phyloP scores from a whole-genome alignment of 2,888 invertebrate species.

The Morpho achilles region DNA sequence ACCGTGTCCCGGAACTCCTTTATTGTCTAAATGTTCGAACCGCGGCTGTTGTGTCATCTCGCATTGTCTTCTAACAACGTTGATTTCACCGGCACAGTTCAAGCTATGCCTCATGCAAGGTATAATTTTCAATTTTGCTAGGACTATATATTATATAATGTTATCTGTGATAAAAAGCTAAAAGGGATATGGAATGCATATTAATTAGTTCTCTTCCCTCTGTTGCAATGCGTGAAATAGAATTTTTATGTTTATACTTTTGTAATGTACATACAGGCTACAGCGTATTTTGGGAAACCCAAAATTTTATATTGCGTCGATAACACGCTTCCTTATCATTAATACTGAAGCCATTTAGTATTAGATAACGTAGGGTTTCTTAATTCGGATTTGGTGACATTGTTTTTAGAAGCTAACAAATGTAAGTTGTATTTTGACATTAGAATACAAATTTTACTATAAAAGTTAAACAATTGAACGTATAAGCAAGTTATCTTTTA shows the following conservation, averaged over 20 bases:
- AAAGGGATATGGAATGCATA: no score
- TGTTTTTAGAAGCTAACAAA: not conserved
- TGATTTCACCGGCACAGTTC: conserved; percentile 13
- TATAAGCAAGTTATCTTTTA: no score
- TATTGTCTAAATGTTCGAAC: conserved; percentile 50
- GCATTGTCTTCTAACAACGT: conserved; percentile 30
- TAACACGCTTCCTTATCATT: not conserved
- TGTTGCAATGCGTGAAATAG: not conserved
- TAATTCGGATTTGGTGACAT: not conserved
- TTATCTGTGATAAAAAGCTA: no score
- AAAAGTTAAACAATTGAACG: no score
- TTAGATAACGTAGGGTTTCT: not conserved
- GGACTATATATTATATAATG: no score
- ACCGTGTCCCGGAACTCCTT: conserved; percentile 51
- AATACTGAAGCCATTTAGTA: conserved; percentile 7
- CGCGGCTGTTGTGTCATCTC: conserved; percentile 20
- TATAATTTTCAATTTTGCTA: no score
- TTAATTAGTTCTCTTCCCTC: no score
- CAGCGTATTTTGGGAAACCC: not conserved
- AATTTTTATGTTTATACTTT: not conserved
- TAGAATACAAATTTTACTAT: no score
- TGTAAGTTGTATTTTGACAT: not conserved
- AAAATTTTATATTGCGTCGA: not conserved
- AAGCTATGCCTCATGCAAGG: no score
- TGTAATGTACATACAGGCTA: not conserved